Evolutionary conservation across 2,113 vertebrate species (phyloP), one percentile per base, ranked within the genome.

Genomic region (Proteles cristata): DNA sequence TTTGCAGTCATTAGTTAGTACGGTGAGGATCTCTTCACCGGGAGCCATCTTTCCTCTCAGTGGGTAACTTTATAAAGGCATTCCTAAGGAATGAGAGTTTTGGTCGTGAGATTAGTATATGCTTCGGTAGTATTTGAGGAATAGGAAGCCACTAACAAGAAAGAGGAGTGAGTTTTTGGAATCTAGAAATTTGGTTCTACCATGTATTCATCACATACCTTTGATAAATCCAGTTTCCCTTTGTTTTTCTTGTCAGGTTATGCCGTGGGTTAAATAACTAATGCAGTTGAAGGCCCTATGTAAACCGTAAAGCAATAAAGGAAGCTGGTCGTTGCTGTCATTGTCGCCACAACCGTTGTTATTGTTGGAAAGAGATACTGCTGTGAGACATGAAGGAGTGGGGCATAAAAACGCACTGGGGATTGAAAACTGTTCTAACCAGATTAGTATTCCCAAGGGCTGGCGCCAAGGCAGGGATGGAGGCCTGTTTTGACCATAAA

Each of bases 161-260:
- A 39, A 80, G 55, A 77, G 28, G 53, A 39, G 26, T 55, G 25
- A 35, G 21, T 33, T 19, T 81, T 88, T 39, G 21, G 76, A 53
- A 25, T 39, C 28, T 10, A 19, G 76, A 50, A 14, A 43, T 45
- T 58, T 84, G 35, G 28, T 58, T 80, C 77, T 61, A 4, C 19
- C 11, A 17, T 14, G 10, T 63, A 23, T 33, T 85, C 33, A 23
- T 77, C 48, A 14, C 10, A 3, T 65, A 21, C 33, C 35, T 21
- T 66, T 14, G 10, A 16, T 93, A 55, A 91, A 73, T 86, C 84
- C 43, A 15, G 43, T 35, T 39, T 65, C 33, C 26, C 2, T 28
- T 93, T 53, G 82, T 63, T 80, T 96, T 95, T 76, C 53, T 58
- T 77, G 11, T 85, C n/a, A 63, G 61, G 53, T 89, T 89, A 66